These are phyloP conservation scores for Scaptomyza caliginosa DNA, from an alignment of 2,888 invertebrate species.

Conservation along the genomic window DNA sequence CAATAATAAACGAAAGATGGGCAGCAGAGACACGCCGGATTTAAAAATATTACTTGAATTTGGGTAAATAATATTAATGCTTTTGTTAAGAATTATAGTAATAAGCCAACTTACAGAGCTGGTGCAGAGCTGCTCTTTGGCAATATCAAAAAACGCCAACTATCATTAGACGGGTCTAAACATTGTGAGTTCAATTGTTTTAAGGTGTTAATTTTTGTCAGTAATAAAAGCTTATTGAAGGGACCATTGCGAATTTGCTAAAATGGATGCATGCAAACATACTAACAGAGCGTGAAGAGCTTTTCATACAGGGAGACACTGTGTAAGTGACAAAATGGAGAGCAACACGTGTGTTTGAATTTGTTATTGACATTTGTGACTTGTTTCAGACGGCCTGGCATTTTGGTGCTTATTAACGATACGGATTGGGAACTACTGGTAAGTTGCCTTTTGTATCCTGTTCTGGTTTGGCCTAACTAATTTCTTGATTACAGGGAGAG, in stretches of 20 bases:
- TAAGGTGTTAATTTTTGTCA: constrained; percentile 70
- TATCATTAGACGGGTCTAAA: constrained; percentile 87
- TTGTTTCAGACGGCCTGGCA: constrained; percentile 90
- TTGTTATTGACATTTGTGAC: background rate
- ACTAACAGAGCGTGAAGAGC: constrained; percentile 92
- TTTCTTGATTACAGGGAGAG: constrained; percentile 85
- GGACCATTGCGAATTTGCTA: constrained; percentile 90
- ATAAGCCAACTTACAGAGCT: constrained; percentile 86
- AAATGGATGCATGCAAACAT: constrained; percentile 94
- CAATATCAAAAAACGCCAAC: constrained; percentile 89
- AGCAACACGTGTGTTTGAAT: background rate
- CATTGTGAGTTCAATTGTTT: constrained; percentile 81
- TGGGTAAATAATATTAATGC: constrained; percentile 53
- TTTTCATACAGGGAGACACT: constrained; percentile 85
- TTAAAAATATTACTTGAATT: constrained; percentile 79
- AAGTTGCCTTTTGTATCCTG: constrained; percentile 67
- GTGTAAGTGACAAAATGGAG: constrained; percentile 74
- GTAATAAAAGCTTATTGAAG: constrained; percentile 52
- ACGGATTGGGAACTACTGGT: constrained; percentile 96
- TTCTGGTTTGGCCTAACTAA: constrained; percentile 62
- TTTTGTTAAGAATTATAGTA: too few species aligned
- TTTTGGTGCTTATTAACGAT: constrained; percentile 96
- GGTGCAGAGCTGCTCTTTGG: constrained; percentile 96
- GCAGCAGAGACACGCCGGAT: constrained; percentile 28
- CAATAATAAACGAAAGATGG: constrained; percentile 10